These are phyloP conservation scores for Hozukius guyotensis DNA, from an alignment of 2,797 vertebrate genomes.

Conservation along the genomic window DNA sequence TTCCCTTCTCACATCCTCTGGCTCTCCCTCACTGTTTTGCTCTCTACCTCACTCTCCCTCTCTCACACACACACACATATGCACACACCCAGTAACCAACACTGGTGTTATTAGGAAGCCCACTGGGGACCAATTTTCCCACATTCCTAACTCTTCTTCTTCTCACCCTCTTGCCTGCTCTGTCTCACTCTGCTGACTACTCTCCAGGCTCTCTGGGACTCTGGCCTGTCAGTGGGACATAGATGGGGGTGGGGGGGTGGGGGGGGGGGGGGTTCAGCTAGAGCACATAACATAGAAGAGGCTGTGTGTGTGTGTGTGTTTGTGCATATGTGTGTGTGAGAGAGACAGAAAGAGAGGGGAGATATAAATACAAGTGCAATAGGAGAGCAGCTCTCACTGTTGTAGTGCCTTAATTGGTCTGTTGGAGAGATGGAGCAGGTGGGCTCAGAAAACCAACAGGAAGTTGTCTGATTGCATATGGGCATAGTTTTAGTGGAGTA, in stretches of 20 bases:
- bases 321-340: background rate
- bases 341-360: background rate
- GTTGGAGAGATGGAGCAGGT: slow-evolving; percentile 2
- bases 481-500: background rate
- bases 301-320: slow-evolving; percentile 23
- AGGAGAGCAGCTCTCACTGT: slow-evolving; percentile 31
- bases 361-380: slow-evolving; percentile 13
- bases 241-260: slow-evolving; percentile 15
- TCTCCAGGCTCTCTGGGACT: slow-evolving; percentile 61
- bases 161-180: slow-evolving; percentile 59
- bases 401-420: slow-evolving; percentile 55
- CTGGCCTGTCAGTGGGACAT: slow-evolving; percentile 63
- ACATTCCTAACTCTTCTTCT: slow-evolving; percentile 43
- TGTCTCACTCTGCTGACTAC: slow-evolving; percentile 72
- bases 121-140: slow-evolving; percentile 82
- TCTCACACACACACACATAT: background rate
- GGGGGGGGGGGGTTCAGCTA: slow-evolving; percentile 7
- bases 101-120: slow-evolving; percentile 61
- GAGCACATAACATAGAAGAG: slow-evolving; percentile 23
- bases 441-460: slow-evolving; percentile 7
- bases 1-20: slow-evolving; percentile 48
- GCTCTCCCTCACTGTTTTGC: slow-evolving; percentile 33
- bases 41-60: slow-evolving; percentile 6
- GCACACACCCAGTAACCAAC: slow-evolving; percentile 31
- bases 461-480: background rate